Percentiles rank a stretch among this genome's conserved stretches.
Conservation (phyloP, 2,113 vertebrate species). For the Upupa epops region DNA sequence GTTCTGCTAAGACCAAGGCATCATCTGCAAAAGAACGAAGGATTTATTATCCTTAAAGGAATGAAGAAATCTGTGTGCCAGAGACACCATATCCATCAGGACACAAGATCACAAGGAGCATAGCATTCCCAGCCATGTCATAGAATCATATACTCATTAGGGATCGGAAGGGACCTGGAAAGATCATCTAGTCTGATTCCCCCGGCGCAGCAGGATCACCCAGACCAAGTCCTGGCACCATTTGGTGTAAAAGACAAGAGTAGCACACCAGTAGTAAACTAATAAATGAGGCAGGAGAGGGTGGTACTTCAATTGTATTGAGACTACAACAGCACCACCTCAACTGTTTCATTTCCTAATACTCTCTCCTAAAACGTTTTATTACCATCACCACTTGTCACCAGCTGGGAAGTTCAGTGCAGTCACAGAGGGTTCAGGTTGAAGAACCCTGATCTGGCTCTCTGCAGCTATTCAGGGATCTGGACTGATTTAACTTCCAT, state of each 20-base stretch:
- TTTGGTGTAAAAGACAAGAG: not conserved
- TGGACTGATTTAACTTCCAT: not conserved
- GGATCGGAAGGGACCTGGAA: too few species aligned
- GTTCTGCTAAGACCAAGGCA: not conserved
- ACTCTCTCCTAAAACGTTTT: not conserved
- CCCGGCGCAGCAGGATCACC: too few species aligned
- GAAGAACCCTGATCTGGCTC: not conserved
- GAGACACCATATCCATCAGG: accelerated
- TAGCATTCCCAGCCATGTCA: not conserved
- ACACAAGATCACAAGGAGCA: not conserved
- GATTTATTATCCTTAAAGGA: not conserved
- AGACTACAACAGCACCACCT: not conserved
- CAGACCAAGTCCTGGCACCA: too few species aligned
- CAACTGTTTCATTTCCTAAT: not conserved
- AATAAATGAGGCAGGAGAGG: not conserved
- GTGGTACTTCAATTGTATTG: not conserved
- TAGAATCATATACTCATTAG: too few species aligned
- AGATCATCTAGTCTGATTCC: too few species aligned
- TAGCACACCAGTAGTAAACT: not conserved
- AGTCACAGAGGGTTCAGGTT: not conserved
- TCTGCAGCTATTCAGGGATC: not conserved
- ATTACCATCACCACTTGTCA: not conserved
- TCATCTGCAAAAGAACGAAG: not conserved
- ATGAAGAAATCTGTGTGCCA: not conserved
- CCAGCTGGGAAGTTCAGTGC: not conserved